Conservation (phyloP, 1,140 invertebrate genomes). For the Drosophila tani region DNA sequence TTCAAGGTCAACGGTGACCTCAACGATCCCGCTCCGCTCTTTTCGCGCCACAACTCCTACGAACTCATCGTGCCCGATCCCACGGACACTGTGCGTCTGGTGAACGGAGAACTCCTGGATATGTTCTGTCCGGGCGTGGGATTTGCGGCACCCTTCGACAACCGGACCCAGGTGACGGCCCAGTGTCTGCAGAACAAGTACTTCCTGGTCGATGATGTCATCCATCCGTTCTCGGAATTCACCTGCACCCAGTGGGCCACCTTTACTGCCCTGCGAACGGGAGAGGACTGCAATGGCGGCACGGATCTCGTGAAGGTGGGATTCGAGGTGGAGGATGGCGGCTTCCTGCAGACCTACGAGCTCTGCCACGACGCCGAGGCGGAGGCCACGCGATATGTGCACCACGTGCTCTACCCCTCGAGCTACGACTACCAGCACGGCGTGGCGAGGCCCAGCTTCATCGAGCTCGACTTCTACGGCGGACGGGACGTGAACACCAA, state of each 20-base stretch:
- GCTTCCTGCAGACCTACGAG: slow-evolving; percentile 84
- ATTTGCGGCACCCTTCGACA: slow-evolving; percentile 62
- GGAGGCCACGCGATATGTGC: slow-evolving; percentile 84
- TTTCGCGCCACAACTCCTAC: slow-evolving; percentile 53
- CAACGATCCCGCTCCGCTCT: slow-evolving; percentile 71
- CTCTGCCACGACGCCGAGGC: slow-evolving; percentile 85
- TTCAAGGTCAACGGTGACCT: slow-evolving; percentile 76
- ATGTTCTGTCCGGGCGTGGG: slow-evolving; percentile 71
- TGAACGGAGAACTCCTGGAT: slow-evolving; percentile 71
- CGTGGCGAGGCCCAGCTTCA: slow-evolving; percentile 76
- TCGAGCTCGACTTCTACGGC: slow-evolving; percentile 75
- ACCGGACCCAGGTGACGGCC: slow-evolving; percentile 59
- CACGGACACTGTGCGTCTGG: slow-evolving; percentile 65
- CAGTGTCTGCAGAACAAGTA: slow-evolving; percentile 76
- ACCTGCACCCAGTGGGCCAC: slow-evolving; percentile 65
- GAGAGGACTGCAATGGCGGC: slow-evolving; percentile 74
- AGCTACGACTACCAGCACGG: slow-evolving; percentile 76
- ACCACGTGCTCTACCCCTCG: slow-evolving; percentile 77
- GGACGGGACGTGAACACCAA: slow-evolving; percentile 72
- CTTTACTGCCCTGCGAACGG: slow-evolving; percentile 76
- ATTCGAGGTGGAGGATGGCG: slow-evolving; percentile 70
- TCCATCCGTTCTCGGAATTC: slow-evolving; percentile 75
- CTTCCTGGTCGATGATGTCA: slow-evolving; percentile 67
- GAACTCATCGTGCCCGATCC: slow-evolving; percentile 73
- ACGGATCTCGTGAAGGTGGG: slow-evolving; percentile 79